Base-by-base conservation (phyloP, 2,797 vertebrate genomes). In the Botia kubotai region DNA sequence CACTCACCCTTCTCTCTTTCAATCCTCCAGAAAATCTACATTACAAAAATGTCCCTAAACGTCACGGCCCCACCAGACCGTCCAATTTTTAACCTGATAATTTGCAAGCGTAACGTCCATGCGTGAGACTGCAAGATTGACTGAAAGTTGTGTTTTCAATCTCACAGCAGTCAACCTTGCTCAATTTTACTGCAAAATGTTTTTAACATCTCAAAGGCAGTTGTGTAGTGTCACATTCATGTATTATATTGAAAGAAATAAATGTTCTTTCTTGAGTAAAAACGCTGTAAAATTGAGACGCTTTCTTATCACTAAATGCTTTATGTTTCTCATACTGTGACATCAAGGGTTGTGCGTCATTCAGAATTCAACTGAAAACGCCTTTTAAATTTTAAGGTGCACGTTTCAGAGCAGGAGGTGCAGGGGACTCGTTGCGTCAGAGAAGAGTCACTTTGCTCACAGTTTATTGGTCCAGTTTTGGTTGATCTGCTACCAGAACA, bases 1-100 rank as follows among this genome's bases (percentile, higher is more conserved):
- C 58, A 76, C n/a, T 69, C 55, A 70, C 52, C 39, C 63, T 69
- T 77, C 46, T 71, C 29, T 52, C 46, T 63, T 79, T 77, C 12
- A 2, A 77, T 77, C 16, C 66, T 33, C 63, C 17, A 66, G 36
- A 66, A 39, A 66, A 66, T 66, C 39, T n/a, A 66, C n/a, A 66
- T 66, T 39, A 66, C 10, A 65, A 65, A 63, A 36, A 65, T 65
- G 33, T n/a, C 33, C 33, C 16, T 39, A 16, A 7, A 5, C 62
- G n/a, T 36, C 16, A 36, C 8, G 2, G 62, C 6, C 17, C 6
- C 60, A 33, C 60, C 16, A 36, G 16, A 65, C 62, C 29, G 1
- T 39, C 16, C 8, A 2, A 39, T 65, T 36, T 65, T 10, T 10
- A 33, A 65, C 29, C 16, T 63, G 58, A 21, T 8, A 50, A 50